Evolutionary conservation across 2,797 vertebrate genomes (phyloP), one percentile per base, ranked within the genome.

Genomic region (Danio tinwini): DNA sequence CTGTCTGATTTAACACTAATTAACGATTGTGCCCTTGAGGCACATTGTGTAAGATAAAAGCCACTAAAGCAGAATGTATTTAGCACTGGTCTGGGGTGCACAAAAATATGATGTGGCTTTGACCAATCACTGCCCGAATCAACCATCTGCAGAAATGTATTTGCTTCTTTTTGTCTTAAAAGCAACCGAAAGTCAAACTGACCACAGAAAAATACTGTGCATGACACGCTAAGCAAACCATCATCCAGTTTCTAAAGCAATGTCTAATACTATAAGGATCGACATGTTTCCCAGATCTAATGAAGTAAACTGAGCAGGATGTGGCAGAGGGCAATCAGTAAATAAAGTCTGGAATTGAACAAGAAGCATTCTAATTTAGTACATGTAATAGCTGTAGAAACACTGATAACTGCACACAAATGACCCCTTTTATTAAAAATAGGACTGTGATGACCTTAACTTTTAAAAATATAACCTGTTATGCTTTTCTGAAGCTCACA

Each of bases 401-500:
- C 44, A 63, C 9, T 64, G 56, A 81, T 76, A 64, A 83, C 62
- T 53, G 44, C 12, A 42, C n/a, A 77, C 68, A 83, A 82, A 81
- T 40, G 7, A 72, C 40, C 8, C 9, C 12, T 78, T 72, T 42
- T 29, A 71, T 74, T 42, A 56, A 77, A 80, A 85, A 59, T 63
- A 42, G 74, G 47, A 74, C 75, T 80, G 71, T 82, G 39, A 83
- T 74, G 58, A 80, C 82, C 72, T 81, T 58, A 83, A 70, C 63
- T 55, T 81, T 81, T 71, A 81, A 82, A 85, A 83, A 86, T 85
- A 83, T 87, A 88, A 37, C 56, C 37, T n/a, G n/a, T n/a, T n/a
- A n/a, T n/a, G n/a, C n/a, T 83, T 76, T 82, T 83, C 81, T 83
- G 84, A 88, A 86, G 83, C 79, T 77, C 76, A 82, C 85, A 69